A percentile compares a stretch with the other conserved stretches of the same genome.
Conservation (phyloP, 2,113 vertebrate genomes). For the Ursus arctos region DNA sequence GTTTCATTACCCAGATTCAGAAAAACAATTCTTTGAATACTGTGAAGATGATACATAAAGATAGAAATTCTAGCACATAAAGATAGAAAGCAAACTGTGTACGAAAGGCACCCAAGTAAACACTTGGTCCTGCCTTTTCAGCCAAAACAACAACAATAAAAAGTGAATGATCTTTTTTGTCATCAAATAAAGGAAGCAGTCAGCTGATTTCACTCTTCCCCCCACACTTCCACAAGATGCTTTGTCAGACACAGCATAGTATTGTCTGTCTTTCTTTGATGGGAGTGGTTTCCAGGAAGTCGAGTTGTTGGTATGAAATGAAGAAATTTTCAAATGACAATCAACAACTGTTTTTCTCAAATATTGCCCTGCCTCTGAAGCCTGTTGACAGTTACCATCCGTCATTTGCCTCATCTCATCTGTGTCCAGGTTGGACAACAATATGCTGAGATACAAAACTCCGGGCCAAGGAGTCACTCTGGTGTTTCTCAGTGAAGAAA, state of each 20-base stretch:
- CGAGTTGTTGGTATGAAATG: not conserved
- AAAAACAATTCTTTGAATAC: not conserved
- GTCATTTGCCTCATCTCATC: constrained; percentile 23
- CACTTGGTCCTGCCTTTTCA: not conserved
- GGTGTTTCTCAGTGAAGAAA: not conserved
- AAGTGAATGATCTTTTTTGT: not conserved
- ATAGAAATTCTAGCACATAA: not conserved
- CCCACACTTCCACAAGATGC: not conserved
- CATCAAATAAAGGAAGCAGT: not conserved
- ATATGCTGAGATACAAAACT: not conserved
- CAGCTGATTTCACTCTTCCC: not conserved
- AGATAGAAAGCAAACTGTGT: not conserved
- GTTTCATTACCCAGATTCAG: not conserved
- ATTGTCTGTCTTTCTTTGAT: not conserved
- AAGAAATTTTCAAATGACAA: constrained; percentile 50
- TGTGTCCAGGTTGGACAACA: not conserved
- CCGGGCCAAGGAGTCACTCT: not conserved
- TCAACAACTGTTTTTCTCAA: constrained; percentile 50
- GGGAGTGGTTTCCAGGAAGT: constrained; percentile 47
- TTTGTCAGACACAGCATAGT: not conserved
- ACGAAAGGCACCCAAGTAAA: not conserved
- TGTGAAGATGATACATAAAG: not conserved
- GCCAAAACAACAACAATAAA: not conserved
- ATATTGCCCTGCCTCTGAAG: constrained; percentile 48
- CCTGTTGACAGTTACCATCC: constrained; percentile 57